Conservation (phyloP, 2,888 invertebrate genomes). For the Nephrotoma guestfalica region DNA sequence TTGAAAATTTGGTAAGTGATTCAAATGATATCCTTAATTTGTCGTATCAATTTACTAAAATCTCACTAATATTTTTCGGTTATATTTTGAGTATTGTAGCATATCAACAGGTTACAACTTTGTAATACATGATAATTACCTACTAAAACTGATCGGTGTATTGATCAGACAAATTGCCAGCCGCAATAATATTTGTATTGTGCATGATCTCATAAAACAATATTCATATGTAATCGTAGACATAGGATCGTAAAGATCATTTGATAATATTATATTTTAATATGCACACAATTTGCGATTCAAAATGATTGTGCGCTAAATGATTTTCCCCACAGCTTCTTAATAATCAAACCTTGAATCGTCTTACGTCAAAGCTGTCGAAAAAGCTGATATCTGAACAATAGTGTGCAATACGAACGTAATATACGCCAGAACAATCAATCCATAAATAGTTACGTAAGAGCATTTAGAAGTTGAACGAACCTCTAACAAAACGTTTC, state of each 20-base stretch:
- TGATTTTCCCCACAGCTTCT: not conserved
- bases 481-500: not conserved
- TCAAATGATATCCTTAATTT: too few relatives aligned
- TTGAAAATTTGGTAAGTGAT: too few relatives aligned
- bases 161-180: too few relatives aligned
- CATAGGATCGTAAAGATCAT: not conserved
- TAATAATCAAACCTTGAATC: not conserved
- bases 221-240: not conserved
- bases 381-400: not conserved
- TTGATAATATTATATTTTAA: not conserved
- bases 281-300: not conserved
- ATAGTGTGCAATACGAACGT: not conserved
- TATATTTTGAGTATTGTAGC: too few relatives aligned
- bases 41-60: too few relatives aligned
- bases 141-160: too few relatives aligned
- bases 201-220: not conserved
- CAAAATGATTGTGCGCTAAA: not conserved
- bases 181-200: not conserved
- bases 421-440: not conserved
- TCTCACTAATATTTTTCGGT: too few relatives aligned
- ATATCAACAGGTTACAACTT: too few relatives aligned
- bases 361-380: not conserved
- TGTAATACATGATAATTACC: too few relatives aligned
- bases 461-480: not conserved
- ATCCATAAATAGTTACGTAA: not conserved